phyloP scores from a whole-genome alignment of 2,888 invertebrate species.

The Agriopis aurantiaria region DNA sequence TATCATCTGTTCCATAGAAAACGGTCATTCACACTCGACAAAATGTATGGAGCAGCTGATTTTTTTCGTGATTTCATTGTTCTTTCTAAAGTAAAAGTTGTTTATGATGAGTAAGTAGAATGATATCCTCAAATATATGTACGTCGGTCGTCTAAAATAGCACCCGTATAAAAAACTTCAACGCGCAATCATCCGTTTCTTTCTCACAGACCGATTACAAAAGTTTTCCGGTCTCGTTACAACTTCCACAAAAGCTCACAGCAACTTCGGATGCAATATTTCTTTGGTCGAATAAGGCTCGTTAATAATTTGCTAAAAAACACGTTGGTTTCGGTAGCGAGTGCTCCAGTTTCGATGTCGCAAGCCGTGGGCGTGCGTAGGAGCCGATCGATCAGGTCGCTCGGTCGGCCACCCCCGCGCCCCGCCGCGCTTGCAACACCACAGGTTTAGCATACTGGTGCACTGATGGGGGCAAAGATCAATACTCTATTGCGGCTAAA shows the following conservation, averaged over 20 bases:
- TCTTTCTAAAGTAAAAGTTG: too few species aligned
- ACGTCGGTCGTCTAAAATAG: not conserved
- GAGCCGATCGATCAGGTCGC: slow-evolving; percentile 60
- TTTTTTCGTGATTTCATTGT: too few species aligned
- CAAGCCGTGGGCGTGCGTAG: slow-evolving; percentile 80
- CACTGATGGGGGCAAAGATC: slow-evolving; percentile 58
- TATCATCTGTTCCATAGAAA: too few species aligned
- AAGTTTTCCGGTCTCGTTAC: slow-evolving; percentile 45
- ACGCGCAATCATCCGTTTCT: slow-evolving; percentile 32
- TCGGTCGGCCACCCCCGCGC: slow-evolving; percentile 74
- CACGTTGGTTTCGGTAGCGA: slow-evolving; percentile 68
- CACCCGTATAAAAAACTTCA: slow-evolving; percentile 36
- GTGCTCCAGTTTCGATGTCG: slow-evolving; percentile 80
- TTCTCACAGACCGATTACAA: slow-evolving; percentile 43
- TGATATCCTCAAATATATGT: too few species aligned
- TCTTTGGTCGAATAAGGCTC: slow-evolving; percentile 61
- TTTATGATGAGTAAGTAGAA: too few species aligned
- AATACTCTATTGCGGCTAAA: slow-evolving; percentile 47
- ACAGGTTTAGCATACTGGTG: slow-evolving; percentile 67
- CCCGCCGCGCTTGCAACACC: slow-evolving; percentile 64
- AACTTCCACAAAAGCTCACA: slow-evolving; percentile 49
- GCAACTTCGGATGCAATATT: slow-evolving; percentile 58
- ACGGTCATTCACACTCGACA: too few species aligned
- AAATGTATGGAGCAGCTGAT: too few species aligned
- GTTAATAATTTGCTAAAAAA: slow-evolving; percentile 71